Evolutionary conservation across 2,797 vertebrate genomes (phyloP), one percentile per base, ranked within the genome.

Genomic region (Peromyscus attwateri): DNA sequence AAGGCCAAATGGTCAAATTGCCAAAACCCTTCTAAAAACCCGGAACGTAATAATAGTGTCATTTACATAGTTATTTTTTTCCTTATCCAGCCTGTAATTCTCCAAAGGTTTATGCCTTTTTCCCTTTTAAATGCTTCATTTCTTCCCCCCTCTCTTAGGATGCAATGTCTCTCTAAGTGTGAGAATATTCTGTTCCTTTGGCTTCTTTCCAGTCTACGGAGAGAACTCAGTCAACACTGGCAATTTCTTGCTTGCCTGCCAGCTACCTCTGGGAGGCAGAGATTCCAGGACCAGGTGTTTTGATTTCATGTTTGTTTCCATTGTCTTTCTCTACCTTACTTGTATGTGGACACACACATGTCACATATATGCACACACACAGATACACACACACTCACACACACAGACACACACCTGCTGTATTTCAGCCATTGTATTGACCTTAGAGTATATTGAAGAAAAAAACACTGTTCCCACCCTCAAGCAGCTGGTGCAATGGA

Each of bases 151-250:
- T 37, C 95, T 91, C 76, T 77, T 92, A 83, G 82, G 76, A 79
- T 92, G 25, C 25, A 96, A 76, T 23, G 34, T 96, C 66, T 94
- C 43, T 93, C 40, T 96, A 96, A 93, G 94, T 94, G 79, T 89
- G 95, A 96, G 94, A 96, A 96, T 96, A 85, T 97, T 97, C 94
- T 95, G 87, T 94, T 96, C 71, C 60, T 92, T 96, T 97, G 97
- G 93, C 96, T 93, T 98, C 37, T 97, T 46, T 97, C 95, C 96
- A 96, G 60, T 76, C 70, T 92, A 96, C 71, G n/a, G 43, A 96
- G 23, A 97, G 64, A 96, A 95, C 71, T 97, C 82, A 96, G 95
- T 96, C 92, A 97, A 95, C 87, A 91, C 3, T 92, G 80, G 89
- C 83, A 95, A 96, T 96, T 97, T 97, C 87, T 91, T 97, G 60